Evolutionary conservation across 2,113 vertebrate genomes (phyloP).

Genomic region (Taurulus bubalis): DNA sequence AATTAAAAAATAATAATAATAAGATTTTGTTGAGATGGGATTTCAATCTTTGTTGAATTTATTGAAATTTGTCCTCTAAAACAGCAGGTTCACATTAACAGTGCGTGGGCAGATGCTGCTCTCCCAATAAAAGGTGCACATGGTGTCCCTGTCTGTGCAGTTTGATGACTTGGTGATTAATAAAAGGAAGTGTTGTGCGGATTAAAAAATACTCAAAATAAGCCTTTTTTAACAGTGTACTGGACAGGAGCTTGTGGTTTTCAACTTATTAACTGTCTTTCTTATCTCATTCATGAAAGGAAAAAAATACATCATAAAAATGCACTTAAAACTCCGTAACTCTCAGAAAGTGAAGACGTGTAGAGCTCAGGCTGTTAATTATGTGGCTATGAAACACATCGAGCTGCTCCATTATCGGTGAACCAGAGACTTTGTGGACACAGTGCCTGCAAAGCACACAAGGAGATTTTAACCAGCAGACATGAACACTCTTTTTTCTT

Average conservation of each 20-base stretch:
- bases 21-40: not conserved
- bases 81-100: constrained; percentile 17
- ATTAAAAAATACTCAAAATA: constrained; percentile 31
- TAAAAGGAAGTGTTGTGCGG: constrained; percentile 28
- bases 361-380: constrained; percentile 32
- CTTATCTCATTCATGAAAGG: constrained; percentile 24
- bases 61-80: constrained; percentile 52
- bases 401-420: constrained; percentile 13
- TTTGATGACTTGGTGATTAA: constrained; percentile 28
- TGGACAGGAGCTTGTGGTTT: constrained; percentile 24
- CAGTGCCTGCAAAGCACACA: constrained; percentile 8
- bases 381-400: constrained; percentile 35
- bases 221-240: not conserved
- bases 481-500: constrained; percentile 2
- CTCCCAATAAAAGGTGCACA: constrained; percentile 32
- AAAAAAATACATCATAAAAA: constrained; percentile 23
- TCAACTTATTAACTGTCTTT: constrained; percentile 4
- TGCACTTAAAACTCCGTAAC: not conserved
- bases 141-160: constrained; percentile 26
- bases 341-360: constrained; percentile 2
- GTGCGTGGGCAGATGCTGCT: constrained; percentile 18
- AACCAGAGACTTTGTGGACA: constrained; percentile 25
- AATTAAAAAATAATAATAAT: constrained; percentile 15
- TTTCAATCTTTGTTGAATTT: not conserved
- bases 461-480: constrained; percentile 6